Conservation (phyloP, 2,113 vertebrate species). For the Noturus placidus region DNA sequence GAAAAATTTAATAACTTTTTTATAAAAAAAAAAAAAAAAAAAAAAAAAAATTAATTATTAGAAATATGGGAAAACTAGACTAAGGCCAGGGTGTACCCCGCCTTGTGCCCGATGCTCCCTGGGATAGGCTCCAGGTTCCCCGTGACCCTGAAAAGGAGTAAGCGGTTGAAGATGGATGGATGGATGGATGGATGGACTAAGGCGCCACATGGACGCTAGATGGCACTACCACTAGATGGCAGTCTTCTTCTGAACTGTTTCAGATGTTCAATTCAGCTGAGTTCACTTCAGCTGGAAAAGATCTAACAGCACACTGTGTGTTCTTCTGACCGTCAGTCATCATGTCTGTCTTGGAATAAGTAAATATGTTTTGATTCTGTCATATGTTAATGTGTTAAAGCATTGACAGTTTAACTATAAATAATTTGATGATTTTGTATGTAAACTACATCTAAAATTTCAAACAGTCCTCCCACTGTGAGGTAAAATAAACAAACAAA, state of each 20-base stretch:
- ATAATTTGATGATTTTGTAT: neutral
- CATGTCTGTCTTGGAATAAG: neutral
- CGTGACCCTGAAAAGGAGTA: no score
- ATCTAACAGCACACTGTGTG: neutral
- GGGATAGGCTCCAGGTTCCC: no score
- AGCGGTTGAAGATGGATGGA: no score
- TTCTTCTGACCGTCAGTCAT: neutral
- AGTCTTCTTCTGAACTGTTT: neutral
- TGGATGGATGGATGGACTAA: no score
- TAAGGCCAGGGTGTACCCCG: no score
- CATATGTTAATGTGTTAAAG: neutral
- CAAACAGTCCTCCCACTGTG: neutral
- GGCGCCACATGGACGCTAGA: no score
- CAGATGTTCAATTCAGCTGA: neutral
- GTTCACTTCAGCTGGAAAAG: neutral
- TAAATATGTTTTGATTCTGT: neutral
- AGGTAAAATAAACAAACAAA: neutral
- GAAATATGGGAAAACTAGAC: neutral
- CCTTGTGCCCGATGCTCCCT: no score
- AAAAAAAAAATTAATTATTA: neutral
- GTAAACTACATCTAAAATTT: neutral
- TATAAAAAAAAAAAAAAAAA: neutral
- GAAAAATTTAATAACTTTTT: neutral
- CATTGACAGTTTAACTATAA: neutral
- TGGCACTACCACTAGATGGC: conserved; percentile 54